Base-by-base conservation (phyloP, 2,113 vertebrate species). In the Colossoma macropomum region DNA sequence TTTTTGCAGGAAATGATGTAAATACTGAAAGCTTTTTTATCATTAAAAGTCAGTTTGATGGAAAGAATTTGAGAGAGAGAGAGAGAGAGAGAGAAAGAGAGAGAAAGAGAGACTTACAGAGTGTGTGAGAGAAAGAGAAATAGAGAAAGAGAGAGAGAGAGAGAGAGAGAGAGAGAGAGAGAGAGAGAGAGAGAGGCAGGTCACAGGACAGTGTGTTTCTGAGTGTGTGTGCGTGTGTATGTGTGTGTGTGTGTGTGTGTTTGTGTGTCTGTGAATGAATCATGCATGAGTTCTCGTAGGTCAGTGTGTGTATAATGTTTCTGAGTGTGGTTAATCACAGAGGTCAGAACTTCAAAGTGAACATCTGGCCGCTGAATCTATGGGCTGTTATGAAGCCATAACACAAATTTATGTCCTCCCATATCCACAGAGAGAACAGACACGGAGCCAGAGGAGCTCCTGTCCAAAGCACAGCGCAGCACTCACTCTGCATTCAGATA, bases 341-440 rank as follows among this genome's bases (percentile, higher is more conserved):
- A 87, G 91, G 89, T 92, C 88, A 72, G 16, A 56, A 69, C 60
- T 89, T 89, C 82, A 86, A 87, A 87, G 48, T 23, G 82, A 92
- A 92, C 90, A 93, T 91, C 92, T 93, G 92, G 79, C 88, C 62
- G n/a, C 66, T 81, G 85, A 84, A 87, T 77, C 82, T 84, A 77
- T 87, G 88, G 83, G 89, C 88, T 91, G 93, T 86, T 89, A 38
- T 34, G 79, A 79, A 19, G 82, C 73, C 77, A 74, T 85, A 73
- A 83, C 62, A 79, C 45, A 81, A 71, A 73, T 63, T 77, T 62
- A 81, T 85, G 45, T 77, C 16, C 23, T 27, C 30, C n/a, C 50
- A 32, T 73, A 45, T 60, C 69, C 27, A 3, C 70, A 32, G 77
- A 41, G 78, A 54, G 21, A 69, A 54, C 9, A 28, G 28, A 52